Evolutionary conservation across 2,888 invertebrate genomes (phyloP), one percentile per base, ranked within the genome.

Genomic region (Hirtodrosophila confusa): DNA sequence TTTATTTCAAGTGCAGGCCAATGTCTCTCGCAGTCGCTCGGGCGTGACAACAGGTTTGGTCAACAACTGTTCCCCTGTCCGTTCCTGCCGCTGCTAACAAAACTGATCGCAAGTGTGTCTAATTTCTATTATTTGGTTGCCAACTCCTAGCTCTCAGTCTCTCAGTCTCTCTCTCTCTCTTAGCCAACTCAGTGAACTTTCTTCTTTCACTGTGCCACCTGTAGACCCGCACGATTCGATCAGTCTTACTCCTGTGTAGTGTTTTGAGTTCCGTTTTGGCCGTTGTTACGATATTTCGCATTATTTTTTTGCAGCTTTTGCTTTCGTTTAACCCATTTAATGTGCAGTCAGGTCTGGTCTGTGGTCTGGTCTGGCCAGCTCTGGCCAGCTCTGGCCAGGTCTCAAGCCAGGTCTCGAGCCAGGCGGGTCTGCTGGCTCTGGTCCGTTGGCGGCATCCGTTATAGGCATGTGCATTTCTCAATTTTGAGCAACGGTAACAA

Each of bases 271-370:
- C 87, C 82, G 87, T 87, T 80, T 82, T 62, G 51, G 49, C 31
- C 12, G 50, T 55, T 80, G 61, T 80, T 87, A 76, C 70, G 70
- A 73, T 87, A 76, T 80, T 80, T 80, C 50, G 78, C 73, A 51
- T 67, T 53, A 55, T 48, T 57, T 62, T 61, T 64, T 35, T 45
- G 60, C 61, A 40, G 43, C 77, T 83, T 74, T 86, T 87, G 86
- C 88, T 88, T 88, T 86, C 80, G 69, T 88, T 86, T 86, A 88
- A 88, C 86, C 89, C 89, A 86, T 88, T 88, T 88, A 80, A 75
- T 75, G 78, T 27, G 27, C 6, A 6, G 27, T 27, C 27, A 5
- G 47, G 66, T 55, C 57, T 43, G 33, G 29, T 44, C 43, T 24
- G 17, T 17, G 47, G 66, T 55, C 57, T 43, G 33, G 29, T 44